phyloP scores from a whole-genome alignment of 2,888 invertebrate genomes.

The Catocala fraxini region DNA sequence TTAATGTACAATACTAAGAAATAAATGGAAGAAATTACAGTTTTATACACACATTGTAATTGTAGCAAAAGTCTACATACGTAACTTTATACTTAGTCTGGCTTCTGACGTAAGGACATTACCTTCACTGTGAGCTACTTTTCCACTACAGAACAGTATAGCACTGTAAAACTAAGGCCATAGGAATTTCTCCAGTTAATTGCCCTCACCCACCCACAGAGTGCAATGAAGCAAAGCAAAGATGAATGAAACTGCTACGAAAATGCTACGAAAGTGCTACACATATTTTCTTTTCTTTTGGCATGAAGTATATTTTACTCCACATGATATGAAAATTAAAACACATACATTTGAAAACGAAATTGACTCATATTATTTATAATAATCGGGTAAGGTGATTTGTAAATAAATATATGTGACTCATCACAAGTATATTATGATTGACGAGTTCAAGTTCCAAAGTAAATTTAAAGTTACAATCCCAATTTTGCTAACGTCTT shows the following conservation, averaged over 20 bases:
- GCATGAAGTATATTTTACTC: conserved; percentile 3
- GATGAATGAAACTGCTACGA: conserved; percentile 19
- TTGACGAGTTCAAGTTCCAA: not conserved
- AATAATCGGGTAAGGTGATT: not conserved
- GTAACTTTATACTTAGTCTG: not conserved
- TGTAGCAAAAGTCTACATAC: no score
- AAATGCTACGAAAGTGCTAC: conserved; percentile 24
- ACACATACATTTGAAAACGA: not conserved
- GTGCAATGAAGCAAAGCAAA: conserved; percentile 8
- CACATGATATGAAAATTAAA: conserved; percentile 1
- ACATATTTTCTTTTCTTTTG: conserved; percentile 4
- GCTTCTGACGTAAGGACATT: conserved; percentile 9
- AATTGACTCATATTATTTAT: not conserved
- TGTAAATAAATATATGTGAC: conserved; percentile 8
- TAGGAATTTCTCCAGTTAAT: conserved; percentile 21
- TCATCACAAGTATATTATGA: not conserved
- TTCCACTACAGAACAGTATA: conserved; percentile 14
- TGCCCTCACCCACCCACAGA: conserved; percentile 12
- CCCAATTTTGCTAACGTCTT: conserved; percentile 1
- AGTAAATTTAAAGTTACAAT: not conserved
- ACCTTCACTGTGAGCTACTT: conserved; percentile 13
- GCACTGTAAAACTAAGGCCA: conserved; percentile 13
- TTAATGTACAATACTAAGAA: not conserved
- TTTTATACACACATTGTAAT: no score
- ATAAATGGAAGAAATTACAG: no score